A percentile compares a stretch with the other conserved stretches of the same genome.
Evolutionary conservation across 2,797 vertebrate genomes (phyloP).

Genomic region (Geotria australis): DNA sequence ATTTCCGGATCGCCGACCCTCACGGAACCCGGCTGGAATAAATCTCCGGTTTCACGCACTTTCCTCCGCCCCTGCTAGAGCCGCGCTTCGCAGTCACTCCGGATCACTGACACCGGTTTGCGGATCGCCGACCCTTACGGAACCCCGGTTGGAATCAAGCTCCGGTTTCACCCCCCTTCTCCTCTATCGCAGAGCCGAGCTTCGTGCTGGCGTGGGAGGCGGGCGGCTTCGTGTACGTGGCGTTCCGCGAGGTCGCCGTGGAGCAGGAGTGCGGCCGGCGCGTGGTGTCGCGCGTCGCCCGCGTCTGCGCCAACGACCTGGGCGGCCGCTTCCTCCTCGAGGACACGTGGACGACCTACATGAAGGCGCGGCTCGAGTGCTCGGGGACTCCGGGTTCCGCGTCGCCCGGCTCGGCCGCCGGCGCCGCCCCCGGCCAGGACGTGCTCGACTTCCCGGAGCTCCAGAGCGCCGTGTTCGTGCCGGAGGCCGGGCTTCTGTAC

Average conservation of each 20-base stretch:
- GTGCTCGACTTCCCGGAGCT: constrained; percentile 83
- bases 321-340: constrained; percentile 76
- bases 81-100: too few species aligned
- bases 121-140: too few species aligned
- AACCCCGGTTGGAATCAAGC: too few species aligned
- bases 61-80: too few species aligned
- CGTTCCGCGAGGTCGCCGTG: constrained; percentile 79
- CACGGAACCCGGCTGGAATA: too few species aligned
- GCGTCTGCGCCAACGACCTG: constrained; percentile 81
- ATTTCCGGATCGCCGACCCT: too few species aligned
- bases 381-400: constrained; percentile 8
- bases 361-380: constrained; percentile 83
- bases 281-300: constrained; percentile 58
- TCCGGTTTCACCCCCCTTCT: background rate
- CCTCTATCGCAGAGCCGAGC: constrained; percentile 46
- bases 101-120: too few species aligned
- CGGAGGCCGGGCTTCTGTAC: constrained; percentile 68
- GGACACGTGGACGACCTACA: constrained; percentile 95
- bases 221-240: constrained; percentile 82
- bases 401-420: too few species aligned
- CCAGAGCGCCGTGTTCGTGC: constrained; percentile 73
- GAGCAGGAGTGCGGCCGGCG: constrained; percentile 80
- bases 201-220: constrained; percentile 88
- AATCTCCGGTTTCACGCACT: too few species aligned
- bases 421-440: constrained; percentile 43